Percentiles rank a stretch among this genome's conserved stretches.
phyloP scores from a whole-genome alignment of 2,113 vertebrate genomes.

The Pardalotus punctatus region DNA sequence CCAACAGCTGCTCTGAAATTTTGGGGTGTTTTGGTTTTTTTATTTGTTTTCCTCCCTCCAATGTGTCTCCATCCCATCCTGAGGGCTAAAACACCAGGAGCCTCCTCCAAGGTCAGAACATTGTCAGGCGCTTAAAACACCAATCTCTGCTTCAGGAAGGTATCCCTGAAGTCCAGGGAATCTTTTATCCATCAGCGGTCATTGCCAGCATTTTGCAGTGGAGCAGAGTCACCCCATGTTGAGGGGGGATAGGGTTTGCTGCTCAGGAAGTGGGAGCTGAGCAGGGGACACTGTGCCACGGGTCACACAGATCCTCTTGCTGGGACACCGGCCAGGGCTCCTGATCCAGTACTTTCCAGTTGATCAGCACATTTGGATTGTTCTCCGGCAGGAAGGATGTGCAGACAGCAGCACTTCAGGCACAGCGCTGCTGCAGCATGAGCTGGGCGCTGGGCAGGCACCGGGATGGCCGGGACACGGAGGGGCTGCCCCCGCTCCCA shows the following conservation, averaged over 20 bases:
- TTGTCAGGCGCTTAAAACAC: background rate
- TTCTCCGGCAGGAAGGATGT: background rate
- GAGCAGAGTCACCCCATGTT: rapidly evolving
- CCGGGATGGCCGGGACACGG: rapidly evolving
- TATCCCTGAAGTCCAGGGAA: rapidly evolving
- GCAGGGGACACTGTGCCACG: background rate
- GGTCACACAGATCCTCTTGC: background rate
- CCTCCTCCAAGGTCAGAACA: background rate
- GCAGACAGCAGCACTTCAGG: background rate
- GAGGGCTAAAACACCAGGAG: background rate
- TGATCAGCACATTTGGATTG: background rate
- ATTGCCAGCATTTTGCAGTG: rapidly evolving
- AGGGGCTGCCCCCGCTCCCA: background rate
- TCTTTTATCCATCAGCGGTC: rapidly evolving
- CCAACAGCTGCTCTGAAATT: background rate
- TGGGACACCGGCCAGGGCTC: background rate
- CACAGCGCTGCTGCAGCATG: rapidly evolving
- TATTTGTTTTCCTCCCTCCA: background rate
- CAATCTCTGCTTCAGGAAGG: background rate
- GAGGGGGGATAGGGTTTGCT: rapidly evolving
- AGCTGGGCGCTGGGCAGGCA: rapidly evolving
- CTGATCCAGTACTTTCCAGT: background rate
- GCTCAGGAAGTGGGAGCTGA: background rate
- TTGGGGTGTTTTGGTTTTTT: rapidly evolving
- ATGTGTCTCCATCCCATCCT: rapidly evolving